These are phyloP conservation scores for Choreutis nemorana DNA, from an alignment of 2,888 invertebrate species.

Conservation along the genomic window DNA sequence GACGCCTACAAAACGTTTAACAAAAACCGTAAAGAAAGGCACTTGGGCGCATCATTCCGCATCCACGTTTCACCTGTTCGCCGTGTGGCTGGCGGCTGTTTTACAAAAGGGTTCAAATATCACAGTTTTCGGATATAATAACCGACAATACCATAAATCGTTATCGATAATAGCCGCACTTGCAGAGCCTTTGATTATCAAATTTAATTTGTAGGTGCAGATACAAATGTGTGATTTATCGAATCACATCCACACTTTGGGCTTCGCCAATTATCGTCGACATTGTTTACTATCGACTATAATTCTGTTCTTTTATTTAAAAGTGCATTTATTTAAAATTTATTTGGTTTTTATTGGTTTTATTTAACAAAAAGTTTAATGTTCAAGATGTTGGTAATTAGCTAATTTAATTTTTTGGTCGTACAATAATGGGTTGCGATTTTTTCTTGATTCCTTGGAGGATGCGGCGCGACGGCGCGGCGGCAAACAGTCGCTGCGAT, in stretches of 20 bases:
- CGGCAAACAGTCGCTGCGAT: conserved; percentile 43
- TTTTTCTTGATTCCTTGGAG: too few species aligned
- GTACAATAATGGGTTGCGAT: too few species aligned
- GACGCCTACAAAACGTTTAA: conserved; percentile 35
- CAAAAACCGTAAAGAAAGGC: conserved; percentile 60
- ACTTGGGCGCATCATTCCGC: conserved; percentile 32
- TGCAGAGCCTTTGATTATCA: conserved; percentile 45
- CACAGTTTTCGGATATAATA: conserved; percentile 59
- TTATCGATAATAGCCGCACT: conserved; percentile 57
- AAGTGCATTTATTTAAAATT: too few species aligned
- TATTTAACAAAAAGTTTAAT: too few species aligned
- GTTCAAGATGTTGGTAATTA: too few species aligned
- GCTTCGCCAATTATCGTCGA: conserved; percentile 1
- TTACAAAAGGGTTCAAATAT: conserved; percentile 61
- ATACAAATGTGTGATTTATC: conserved; percentile 45
- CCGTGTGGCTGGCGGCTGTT: conserved; percentile 55
- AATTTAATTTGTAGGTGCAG: conserved; percentile 37
- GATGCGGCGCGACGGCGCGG: too few species aligned
- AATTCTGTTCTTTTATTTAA: too few species aligned
- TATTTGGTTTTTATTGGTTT: too few species aligned
- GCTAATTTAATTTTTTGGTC: too few species aligned
- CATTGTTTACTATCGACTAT: conserved; percentile 1
- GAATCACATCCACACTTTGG: too few species aligned
- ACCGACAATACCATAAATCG: conserved; percentile 50
- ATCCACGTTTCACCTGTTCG: conserved; percentile 53